Evolutionary conservation across 2,888 invertebrate genomes (phyloP).

Genomic region (Eupithecia abbreviata): DNA sequence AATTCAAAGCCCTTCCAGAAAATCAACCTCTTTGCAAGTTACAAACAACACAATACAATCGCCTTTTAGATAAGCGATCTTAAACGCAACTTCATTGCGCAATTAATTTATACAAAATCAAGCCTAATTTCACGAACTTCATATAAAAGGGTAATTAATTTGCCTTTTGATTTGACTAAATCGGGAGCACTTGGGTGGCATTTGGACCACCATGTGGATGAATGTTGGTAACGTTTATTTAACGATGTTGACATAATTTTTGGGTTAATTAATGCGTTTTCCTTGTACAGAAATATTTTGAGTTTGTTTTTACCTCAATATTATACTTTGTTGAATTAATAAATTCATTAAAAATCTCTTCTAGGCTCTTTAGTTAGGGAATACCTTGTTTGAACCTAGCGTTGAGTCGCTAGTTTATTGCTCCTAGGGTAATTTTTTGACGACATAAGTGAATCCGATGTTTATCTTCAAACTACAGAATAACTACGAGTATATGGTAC

Average conservation of each 20-base stretch:
- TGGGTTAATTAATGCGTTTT: conserved; percentile 34
- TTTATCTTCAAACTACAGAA: too few relatives aligned
- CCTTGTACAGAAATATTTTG: conserved; percentile 27
- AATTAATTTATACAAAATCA: conserved; percentile 36
- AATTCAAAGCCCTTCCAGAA: conserved; percentile 4
- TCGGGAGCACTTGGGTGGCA: conserved; percentile 27
- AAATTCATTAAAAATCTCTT: neutral
- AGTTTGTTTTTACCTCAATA: conserved; percentile 9
- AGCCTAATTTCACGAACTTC: conserved; percentile 18
- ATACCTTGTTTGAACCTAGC: neutral
- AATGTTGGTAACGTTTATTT: conserved; percentile 26
- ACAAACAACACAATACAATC: conserved; percentile 11
- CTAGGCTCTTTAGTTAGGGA: neutral
- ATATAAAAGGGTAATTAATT: conserved; percentile 8
- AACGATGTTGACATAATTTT: conserved; percentile 30
- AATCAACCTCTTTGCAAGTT: neutral
- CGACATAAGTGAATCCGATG: too few relatives aligned
- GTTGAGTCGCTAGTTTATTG: neutral
- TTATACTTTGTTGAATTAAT: neutral
- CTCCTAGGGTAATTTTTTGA: neutral
- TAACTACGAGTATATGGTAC: too few relatives aligned
- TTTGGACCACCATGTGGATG: conserved; percentile 32
- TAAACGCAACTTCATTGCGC: conserved; percentile 38
- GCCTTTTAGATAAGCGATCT: conserved; percentile 42
- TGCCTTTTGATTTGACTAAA: conserved; percentile 8